Percentiles rank a stretch among this genome's conserved stretches.
Evolutionary conservation across 2,797 vertebrate species (phyloP).

Genomic region (Tiaroga cobitis): DNA sequence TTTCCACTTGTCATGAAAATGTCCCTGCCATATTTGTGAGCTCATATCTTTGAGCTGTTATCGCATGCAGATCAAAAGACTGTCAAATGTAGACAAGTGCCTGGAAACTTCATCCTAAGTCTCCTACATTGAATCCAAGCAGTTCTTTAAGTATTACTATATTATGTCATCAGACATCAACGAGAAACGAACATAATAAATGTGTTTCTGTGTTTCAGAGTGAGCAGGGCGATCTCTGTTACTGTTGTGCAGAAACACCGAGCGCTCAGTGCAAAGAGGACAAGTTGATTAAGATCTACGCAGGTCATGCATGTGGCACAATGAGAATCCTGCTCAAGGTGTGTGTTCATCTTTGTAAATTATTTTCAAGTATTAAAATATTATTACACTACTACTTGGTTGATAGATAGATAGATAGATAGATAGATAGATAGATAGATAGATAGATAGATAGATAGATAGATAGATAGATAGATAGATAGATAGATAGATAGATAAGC

Average conservation of each 20-base stretch:
- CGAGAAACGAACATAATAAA: not conserved
- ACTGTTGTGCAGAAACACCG: slow-evolving; percentile 83
- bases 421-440: accelerated
- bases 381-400: not conserved
- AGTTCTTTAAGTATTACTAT: not conserved
- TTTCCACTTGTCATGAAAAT: slow-evolving; percentile 20
- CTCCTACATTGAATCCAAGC: not conserved
- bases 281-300: slow-evolving; percentile 79
- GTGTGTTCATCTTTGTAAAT: not conserved
- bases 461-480: not conserved
- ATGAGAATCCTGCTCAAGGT: slow-evolving; percentile 88
- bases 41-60: slow-evolving; percentile 20
- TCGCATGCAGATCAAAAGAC: not conserved
- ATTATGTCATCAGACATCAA: not conserved
- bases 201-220: slow-evolving; percentile 63
- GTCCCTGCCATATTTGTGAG: not conserved
- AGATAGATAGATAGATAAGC: no score
- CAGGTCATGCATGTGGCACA: slow-evolving; percentile 79
- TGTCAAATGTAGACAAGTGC: not conserved
- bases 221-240: slow-evolving; percentile 78
- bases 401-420: accelerated
- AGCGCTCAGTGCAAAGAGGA: slow-evolving; percentile 79
- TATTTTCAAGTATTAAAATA: not conserved
- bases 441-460: accelerated
- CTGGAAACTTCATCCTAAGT: not conserved